Evolutionary conservation across 2,113 vertebrate species (phyloP).

Genomic region (Colius striatus): DNA sequence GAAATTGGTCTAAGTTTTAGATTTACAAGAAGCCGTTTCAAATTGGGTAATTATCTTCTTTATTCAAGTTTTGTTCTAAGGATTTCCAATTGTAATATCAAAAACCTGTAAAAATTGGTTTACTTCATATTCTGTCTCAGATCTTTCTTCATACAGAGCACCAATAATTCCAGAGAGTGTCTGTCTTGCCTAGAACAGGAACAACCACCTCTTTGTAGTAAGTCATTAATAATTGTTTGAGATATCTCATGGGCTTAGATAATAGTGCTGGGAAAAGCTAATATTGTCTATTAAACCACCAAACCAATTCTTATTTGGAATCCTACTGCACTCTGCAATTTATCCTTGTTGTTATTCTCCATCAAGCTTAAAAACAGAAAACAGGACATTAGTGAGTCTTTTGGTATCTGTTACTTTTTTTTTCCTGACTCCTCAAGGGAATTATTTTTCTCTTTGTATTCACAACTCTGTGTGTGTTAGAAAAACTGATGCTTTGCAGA

Average conservation of each 20-base stretch:
- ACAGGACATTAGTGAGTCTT: neutral
- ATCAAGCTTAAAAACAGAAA: neutral
- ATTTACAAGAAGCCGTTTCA: slow-evolving; percentile 1
- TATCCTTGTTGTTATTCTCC: neutral
- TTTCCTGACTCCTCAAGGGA: neutral
- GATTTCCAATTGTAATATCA: neutral
- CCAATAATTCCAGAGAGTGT: neutral
- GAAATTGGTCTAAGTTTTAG: neutral
- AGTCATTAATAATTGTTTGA: neutral
- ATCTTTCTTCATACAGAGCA: neutral
- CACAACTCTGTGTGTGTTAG: neutral
- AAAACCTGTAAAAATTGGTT: neutral
- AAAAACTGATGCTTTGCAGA: neutral
- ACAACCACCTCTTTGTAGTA: neutral
- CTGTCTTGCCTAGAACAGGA: neutral
- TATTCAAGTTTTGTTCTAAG: neutral
- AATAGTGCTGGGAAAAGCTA: neutral
- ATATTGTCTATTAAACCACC: neutral
- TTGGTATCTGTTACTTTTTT: neutral
- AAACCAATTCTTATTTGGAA: neutral
- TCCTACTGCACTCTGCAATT: neutral
- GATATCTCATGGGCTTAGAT: neutral
- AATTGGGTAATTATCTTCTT: neutral
- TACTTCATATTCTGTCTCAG: neutral
- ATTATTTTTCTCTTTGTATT: neutral